A percentile compares a stretch with the other conserved stretches of the same genome.
phyloP scores from a whole-genome alignment of 2,888 invertebrate species.

The Eupithecia subumbrata region DNA sequence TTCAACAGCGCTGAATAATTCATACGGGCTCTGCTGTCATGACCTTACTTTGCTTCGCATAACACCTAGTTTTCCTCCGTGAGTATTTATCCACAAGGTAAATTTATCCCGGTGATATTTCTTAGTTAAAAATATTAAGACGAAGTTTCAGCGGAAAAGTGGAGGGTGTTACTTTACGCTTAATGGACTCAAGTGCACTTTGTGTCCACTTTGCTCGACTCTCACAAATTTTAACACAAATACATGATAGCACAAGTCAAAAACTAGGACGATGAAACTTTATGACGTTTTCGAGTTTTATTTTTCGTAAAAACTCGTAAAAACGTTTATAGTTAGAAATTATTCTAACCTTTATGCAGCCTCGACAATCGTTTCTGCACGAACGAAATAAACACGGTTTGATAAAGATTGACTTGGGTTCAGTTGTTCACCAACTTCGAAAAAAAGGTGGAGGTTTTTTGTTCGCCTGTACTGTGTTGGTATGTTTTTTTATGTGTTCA shows the following conservation, averaged over 20 bases:
- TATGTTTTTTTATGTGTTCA: too few species aligned
- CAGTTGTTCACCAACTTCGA: not conserved
- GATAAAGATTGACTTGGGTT: not conserved
- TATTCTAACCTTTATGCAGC: not conserved
- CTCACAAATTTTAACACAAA: constrained; percentile 37
- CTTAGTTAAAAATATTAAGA: constrained; percentile 48
- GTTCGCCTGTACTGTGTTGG: not conserved
- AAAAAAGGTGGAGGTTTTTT: not conserved
- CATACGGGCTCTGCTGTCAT: constrained; percentile 65
- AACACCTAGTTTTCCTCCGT: constrained; percentile 50
- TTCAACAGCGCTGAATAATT: constrained; percentile 73
- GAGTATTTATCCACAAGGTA: constrained; percentile 37
- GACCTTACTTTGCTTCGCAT: constrained; percentile 59
- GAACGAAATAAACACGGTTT: not conserved
- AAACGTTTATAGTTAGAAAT: not conserved
- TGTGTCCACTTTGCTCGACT: constrained; percentile 41
- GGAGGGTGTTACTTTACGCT: constrained; percentile 49
- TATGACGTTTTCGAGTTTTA: not conserved
- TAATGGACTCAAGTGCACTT: constrained; percentile 55
- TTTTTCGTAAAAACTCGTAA: not conserved
- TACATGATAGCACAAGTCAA: constrained; percentile 15
- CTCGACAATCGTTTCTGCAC: not conserved
- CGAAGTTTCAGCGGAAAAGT: constrained; percentile 48
- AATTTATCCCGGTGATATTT: constrained; percentile 38
- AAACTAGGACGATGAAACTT: constrained; percentile 10